Conservation (phyloP, 2,113 vertebrate species). For the Galeopterus variegatus region DNA sequence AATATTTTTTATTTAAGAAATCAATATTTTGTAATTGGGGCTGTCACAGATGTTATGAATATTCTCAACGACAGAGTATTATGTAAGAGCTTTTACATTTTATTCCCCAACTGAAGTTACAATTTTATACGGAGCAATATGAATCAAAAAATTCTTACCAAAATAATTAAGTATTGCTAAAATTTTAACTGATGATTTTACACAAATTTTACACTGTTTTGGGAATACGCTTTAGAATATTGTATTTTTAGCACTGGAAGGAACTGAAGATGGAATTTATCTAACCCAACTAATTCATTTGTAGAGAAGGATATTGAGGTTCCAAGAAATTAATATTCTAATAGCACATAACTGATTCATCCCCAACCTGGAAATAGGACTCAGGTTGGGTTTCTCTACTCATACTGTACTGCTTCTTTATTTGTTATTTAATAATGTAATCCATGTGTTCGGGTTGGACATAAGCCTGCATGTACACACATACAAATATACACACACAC, state of each 20-base stretch:
- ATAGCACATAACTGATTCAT: neutral
- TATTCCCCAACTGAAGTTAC: neutral
- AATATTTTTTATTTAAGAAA: slow-evolving; percentile 35
- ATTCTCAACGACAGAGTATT: slow-evolving; percentile 11
- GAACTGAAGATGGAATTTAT: neutral
- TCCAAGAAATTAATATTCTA: neutral
- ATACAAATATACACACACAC: too few species aligned
- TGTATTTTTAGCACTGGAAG: neutral
- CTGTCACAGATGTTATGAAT: neutral
- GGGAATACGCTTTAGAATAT: neutral
- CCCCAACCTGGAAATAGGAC: neutral
- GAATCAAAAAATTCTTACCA: slow-evolving; percentile 34
- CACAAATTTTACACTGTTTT: neutral
- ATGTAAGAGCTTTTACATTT: neutral
- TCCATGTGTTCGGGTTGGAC: neutral
- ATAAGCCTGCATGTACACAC: neutral
- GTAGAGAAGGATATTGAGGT: neutral
- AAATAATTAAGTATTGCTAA: slow-evolving; percentile 54
- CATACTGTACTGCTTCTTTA: neutral
- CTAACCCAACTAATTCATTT: neutral
- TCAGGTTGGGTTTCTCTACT: neutral
- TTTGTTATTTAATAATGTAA: neutral
- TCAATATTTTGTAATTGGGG: neutral
- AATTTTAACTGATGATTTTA: neutral
- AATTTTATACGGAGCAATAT: neutral